A percentile compares a stretch with the other conserved stretches of the same genome.
Conservation (phyloP, 2,888 invertebrate species). For the Caenorhabditis angaria region DNA sequence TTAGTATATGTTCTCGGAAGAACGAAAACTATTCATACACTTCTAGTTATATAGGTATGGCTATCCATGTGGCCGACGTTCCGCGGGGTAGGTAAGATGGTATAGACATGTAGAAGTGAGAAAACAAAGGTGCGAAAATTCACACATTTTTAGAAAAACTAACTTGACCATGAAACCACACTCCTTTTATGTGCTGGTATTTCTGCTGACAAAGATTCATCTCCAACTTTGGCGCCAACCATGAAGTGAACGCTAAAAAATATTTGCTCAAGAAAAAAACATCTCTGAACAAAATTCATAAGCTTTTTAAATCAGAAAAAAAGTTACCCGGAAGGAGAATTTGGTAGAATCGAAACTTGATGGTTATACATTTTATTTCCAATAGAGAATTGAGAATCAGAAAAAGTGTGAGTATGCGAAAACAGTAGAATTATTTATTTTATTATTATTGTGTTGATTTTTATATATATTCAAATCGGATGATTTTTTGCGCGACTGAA, state of each 20-base stretch:
- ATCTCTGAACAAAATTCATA: neutral
- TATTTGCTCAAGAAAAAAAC: neutral
- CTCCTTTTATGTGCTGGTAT: slow-evolving; percentile 28
- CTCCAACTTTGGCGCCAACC: slow-evolving; percentile 40
- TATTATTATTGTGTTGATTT: slow-evolving; percentile 29
- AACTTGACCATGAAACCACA: slow-evolving; percentile 39
- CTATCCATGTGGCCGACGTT: neutral
- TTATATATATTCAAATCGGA: slow-evolving; percentile 31
- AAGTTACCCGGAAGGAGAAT: slow-evolving; percentile 27
- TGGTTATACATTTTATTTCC: slow-evolving; percentile 23
- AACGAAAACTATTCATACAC: neutral
- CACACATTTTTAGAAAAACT: too few relatives aligned
- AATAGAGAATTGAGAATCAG: neutral
- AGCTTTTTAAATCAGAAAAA: neutral
- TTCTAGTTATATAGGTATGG: too few relatives aligned
- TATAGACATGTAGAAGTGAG: neutral
- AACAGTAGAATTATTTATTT: neutral
- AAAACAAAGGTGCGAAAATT: too few relatives aligned
- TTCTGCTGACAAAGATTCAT: slow-evolving; percentile 24
- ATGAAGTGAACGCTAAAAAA: slow-evolving; percentile 36
- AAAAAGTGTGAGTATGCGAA: neutral
- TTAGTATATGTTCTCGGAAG: neutral
- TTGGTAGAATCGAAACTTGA: slow-evolving; percentile 18
- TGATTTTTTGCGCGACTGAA: neutral
- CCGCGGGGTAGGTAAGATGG: neutral